Evolutionary conservation across 2,888 invertebrate species (phyloP), one percentile per base, ranked within the genome.

Genomic region (Petrolisthes cinctipes): DNA sequence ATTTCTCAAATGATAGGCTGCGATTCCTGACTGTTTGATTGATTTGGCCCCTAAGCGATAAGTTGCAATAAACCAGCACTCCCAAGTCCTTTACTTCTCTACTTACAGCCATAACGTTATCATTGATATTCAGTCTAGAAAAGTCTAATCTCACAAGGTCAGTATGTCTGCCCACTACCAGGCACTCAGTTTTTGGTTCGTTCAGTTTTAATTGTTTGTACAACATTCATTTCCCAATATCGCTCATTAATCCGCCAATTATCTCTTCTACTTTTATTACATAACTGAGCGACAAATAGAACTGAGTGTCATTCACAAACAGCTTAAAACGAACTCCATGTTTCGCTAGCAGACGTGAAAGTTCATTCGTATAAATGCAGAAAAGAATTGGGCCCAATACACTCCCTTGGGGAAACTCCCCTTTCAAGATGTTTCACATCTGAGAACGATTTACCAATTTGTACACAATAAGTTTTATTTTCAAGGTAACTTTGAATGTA

Each of bases 351-450:
- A 66, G 66, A 66, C 4, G 4, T 66, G 66, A 66, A 17, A 66
- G n/a, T 66, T 66, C 66, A 66, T 17, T 66, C 66, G 66, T 66
- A 66, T 66, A 66, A 17, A 66, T 66, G 66, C 4, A 66, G 4
- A 66, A 66, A 66, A 66, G 66, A 66, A 66, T 66, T 66, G 66
- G 66, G n/a, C 66, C 66, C 66, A 66, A n/a, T 66, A 66, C 66
- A 66, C 66, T 66, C 66, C 66, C 66, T 66, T 66, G 66, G 11
- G 66, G 66, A n/a, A n/a, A 66, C 4, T 11, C 4, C 66, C 66
- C 66, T 66, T 66, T 66, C 66, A 66, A 66, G 66, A 66, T 66
- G 66, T 66, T 66, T 66, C 66, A 66, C 66, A 66, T 66, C 14
- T 7, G 66, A 66, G 66, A 14, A 66, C 66, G 66, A 66, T 66